Evolutionary conservation across 92 coral and sea anemone species (phyloP).

Genomic region (Palythoa caribaeorum): DNA sequence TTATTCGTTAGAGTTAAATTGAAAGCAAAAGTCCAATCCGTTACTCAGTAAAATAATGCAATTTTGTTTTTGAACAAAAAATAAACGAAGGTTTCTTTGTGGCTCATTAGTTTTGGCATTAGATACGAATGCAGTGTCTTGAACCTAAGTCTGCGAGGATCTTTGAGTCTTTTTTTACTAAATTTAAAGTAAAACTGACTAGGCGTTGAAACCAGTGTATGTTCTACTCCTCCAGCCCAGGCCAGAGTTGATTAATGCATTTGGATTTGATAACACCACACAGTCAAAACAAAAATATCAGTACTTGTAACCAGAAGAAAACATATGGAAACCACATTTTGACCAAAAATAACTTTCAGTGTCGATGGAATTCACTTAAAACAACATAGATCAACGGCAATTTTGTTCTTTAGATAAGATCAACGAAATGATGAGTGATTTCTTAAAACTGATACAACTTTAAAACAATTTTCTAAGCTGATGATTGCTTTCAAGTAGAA

Average conservation of each 20-base stretch:
- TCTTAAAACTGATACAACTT: not conserved
- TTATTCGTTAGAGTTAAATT: not conserved
- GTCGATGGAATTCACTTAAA: not conserved
- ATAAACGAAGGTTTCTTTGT: not conserved
- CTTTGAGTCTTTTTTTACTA: no score
- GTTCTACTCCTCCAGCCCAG: no score
- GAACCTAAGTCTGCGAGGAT: no score
- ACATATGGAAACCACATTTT: slow-evolving; percentile 30
- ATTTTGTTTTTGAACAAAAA: not conserved
- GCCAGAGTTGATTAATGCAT: not conserved
- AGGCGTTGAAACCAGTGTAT: no score
- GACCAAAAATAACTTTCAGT: not conserved
- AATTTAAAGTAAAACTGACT: no score
- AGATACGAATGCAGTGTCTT: no score
- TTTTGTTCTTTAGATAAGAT: not conserved
- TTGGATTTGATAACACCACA: not conserved
- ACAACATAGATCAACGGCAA: not conserved
- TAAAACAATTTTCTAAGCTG: not conserved
- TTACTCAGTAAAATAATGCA: not conserved
- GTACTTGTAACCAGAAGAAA: not conserved
- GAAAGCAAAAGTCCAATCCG: not conserved
- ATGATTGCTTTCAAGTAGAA: not conserved
- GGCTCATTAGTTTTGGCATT: not conserved
- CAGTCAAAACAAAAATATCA: not conserved
- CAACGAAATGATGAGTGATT: not conserved